phyloP scores from a whole-genome alignment of 2,888 invertebrate species.

The Anaspis maculata region DNA sequence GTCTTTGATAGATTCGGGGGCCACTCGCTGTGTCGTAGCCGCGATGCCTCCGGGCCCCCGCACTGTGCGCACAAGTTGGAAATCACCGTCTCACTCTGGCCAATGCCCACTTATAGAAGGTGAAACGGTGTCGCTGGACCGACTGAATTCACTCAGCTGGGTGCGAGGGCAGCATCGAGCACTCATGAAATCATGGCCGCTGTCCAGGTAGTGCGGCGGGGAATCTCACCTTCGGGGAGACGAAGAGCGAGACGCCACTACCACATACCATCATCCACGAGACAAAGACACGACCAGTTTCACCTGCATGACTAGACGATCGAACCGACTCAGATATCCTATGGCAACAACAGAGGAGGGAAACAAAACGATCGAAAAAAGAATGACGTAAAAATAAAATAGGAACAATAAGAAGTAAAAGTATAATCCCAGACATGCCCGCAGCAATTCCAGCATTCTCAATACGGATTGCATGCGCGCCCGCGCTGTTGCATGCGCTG shows the following conservation, averaged over 20 bases:
- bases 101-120: constrained; percentile 36
- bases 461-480: constrained; percentile 20
- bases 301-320: constrained; percentile 32
- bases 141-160: constrained; percentile 29
- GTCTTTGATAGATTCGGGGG: constrained; percentile 29
- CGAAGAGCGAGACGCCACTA: neutral
- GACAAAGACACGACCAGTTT: constrained; percentile 16
- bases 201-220: constrained; percentile 23
- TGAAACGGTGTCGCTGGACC: constrained; percentile 13
- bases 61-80: too few relatives aligned
- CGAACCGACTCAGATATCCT: constrained; percentile 24
- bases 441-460: constrained; percentile 32
- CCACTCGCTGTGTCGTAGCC: constrained; percentile 37
- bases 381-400: constrained; percentile 36
- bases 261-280: constrained; percentile 1
- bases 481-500: too few relatives aligned
- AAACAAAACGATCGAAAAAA: constrained; percentile 35
- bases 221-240: constrained; percentile 13
- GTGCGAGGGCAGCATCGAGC: constrained; percentile 33
- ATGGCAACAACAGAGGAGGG: constrained; percentile 27
- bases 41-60: constrained; percentile 62
- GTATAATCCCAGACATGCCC: constrained; percentile 37
- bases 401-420: constrained; percentile 38
- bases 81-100: constrained; percentile 47
- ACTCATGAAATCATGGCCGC: constrained; percentile 37